Evolutionary conservation across 2,888 invertebrate species (phyloP).

Genomic region (Diarsia rubi): DNA sequence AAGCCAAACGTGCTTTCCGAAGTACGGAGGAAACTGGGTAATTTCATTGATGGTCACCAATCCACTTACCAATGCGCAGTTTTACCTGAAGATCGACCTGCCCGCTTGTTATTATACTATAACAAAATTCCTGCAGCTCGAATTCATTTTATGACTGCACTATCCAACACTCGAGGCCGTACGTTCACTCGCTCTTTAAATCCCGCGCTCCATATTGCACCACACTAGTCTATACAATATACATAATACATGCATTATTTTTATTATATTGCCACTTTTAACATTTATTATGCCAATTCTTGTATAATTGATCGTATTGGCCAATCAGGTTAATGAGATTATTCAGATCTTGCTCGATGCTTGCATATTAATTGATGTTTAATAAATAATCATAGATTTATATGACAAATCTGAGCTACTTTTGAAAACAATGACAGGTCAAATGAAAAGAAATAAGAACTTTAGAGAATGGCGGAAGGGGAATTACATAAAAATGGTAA

Average conservation of each 20-base stretch:
- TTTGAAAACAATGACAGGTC: not conserved
- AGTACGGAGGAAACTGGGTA: no score
- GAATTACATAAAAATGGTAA: not conserved
- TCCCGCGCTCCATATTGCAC: conserved; percentile 64
- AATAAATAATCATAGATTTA: conserved; percentile 8
- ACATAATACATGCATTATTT: conserved; percentile 49
- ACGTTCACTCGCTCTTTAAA: conserved; percentile 71
- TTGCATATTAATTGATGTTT: conserved; percentile 3
- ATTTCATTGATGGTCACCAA: no score
- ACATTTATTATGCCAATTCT: conserved; percentile 44
- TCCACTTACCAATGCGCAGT: no score
- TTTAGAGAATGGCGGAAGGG: not conserved
- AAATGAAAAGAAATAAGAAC: not conserved
- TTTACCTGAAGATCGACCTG: no score
- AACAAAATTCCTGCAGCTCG: conserved; percentile 41
- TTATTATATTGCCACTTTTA: conserved; percentile 46
- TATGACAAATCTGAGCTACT: not conserved
- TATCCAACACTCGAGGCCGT: conserved; percentile 64
- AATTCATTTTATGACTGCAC: conserved; percentile 40
- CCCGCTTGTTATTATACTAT: not conserved
- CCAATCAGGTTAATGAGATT: conserved; percentile 30
- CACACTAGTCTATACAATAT: conserved; percentile 44
- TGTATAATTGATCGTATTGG: conserved; percentile 38
- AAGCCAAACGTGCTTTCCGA: no score
- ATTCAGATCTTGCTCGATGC: conserved; percentile 11